Evolutionary conservation across 2,888 invertebrate genomes (phyloP).

Genomic region (Rotaria macrura): DNA sequence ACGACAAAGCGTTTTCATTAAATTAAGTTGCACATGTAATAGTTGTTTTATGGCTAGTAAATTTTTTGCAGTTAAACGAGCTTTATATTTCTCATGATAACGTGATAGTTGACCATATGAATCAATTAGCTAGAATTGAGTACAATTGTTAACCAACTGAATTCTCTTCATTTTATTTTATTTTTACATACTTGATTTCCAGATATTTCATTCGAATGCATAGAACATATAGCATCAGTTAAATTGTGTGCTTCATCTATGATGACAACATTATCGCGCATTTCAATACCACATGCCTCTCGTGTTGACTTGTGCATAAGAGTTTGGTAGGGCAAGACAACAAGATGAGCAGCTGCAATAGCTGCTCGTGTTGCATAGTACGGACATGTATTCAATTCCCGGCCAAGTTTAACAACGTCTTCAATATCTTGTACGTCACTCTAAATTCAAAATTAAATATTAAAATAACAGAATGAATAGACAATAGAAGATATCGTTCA

Average conservation of each 20-base stretch:
- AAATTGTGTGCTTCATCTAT: conserved; percentile 92
- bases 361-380: conserved; percentile 80
- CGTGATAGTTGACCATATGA: conserved; percentile 43
- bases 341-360: conserved; percentile 65
- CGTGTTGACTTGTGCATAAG: conserved; percentile 69
- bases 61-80: conserved; percentile 66
- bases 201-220: conserved; percentile 67
- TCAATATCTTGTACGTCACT: conserved; percentile 72
- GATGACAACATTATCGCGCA: conserved; percentile 66
- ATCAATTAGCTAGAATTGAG: background rate
- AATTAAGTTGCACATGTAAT: conserved; percentile 60
- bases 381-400: conserved; percentile 66
- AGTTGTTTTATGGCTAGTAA: conserved; percentile 71
- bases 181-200: conserved; percentile 53
- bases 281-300: conserved; percentile 61
- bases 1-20: conserved; percentile 42
- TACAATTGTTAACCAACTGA: background rate
- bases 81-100: conserved; percentile 56
- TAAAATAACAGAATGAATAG: too few relatives aligned
- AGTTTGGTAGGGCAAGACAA: conserved; percentile 61
- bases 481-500: too few relatives aligned
- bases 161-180: background rate
- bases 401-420: conserved; percentile 59
- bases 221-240: conserved; percentile 73
- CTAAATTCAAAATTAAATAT: conserved; percentile 33